Evolutionary conservation across 2,797 vertebrate species (phyloP).

Genomic region (Typhlichthys eigenmanni): DNA sequence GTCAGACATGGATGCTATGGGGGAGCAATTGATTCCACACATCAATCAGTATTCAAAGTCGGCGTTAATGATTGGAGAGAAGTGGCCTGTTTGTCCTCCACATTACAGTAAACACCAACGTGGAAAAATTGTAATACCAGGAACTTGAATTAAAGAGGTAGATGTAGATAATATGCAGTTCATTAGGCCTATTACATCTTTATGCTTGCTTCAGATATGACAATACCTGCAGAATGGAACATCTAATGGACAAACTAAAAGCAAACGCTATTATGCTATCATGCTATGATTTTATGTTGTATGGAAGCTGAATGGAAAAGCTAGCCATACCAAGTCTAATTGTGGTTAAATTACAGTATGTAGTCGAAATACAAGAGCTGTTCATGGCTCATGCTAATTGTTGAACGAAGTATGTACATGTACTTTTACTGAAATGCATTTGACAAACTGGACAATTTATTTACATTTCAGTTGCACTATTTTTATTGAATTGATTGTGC

Average conservation of each 20-base stretch:
- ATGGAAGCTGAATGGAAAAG: too few species aligned
- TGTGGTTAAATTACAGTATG: too few species aligned
- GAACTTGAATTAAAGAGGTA: slow-evolving; percentile 49
- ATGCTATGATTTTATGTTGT: background rate
- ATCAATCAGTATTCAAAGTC: slow-evolving; percentile 79
- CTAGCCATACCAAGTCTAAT: too few species aligned
- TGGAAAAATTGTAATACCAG: slow-evolving; percentile 49
- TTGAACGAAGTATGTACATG: too few species aligned
- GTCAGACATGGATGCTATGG: slow-evolving; percentile 83
- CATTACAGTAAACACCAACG: slow-evolving; percentile 68
- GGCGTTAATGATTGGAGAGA: slow-evolving; percentile 75
- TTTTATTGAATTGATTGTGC: too few species aligned
- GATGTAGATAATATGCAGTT: slow-evolving; percentile 54
- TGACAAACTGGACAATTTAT: too few species aligned
- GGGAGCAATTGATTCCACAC: slow-evolving; percentile 82
- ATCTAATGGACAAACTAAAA: slow-evolving; percentile 20
- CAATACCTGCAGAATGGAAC: slow-evolving; percentile 33
- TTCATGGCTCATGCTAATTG: too few species aligned
- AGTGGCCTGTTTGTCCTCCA: slow-evolving; percentile 74
- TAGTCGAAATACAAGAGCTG: too few species aligned
- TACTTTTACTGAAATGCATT: too few species aligned
- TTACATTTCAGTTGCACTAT: too few species aligned
- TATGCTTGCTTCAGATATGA: slow-evolving; percentile 25
- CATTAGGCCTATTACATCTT: slow-evolving; percentile 40
- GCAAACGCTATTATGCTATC: slow-evolving; percentile 8